phyloP scores from a whole-genome alignment of 2,113 vertebrate genomes.

The Pantherophis guttatus region DNA sequence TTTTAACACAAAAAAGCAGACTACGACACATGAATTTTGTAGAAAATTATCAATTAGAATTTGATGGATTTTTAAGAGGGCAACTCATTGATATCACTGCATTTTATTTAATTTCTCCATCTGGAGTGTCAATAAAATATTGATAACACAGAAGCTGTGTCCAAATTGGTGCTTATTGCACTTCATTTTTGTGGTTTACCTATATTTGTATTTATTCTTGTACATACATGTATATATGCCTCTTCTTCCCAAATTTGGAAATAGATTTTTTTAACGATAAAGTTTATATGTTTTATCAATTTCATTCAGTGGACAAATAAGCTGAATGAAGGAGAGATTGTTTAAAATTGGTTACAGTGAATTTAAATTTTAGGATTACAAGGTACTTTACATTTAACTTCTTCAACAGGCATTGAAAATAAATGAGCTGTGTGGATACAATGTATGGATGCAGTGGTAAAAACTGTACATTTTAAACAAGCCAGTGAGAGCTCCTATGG shows the following conservation, averaged over 20 bases:
- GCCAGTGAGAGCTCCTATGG: background rate
- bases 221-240: background rate
- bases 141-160: background rate
- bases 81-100: conserved; percentile 52
- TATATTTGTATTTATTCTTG: background rate
- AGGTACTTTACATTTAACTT: background rate
- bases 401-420: background rate
- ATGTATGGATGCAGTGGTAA: background rate
- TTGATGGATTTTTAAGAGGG: conserved; percentile 50
- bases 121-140: background rate
- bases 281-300: background rate
- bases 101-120: conserved; percentile 42
- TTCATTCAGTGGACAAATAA: background rate
- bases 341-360: background rate
- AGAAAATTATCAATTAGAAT: conserved; percentile 15
- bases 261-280: background rate
- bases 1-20: conserved; percentile 55
- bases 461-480: background rate
- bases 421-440: background rate
- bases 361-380: background rate
- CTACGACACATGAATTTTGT: conserved; percentile 36
- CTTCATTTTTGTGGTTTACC: background rate
- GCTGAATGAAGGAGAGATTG: background rate
- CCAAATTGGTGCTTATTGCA: background rate
- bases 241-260: background rate